These are phyloP conservation scores for Drosophila prosaltans DNA, from an alignment of 1,140 invertebrate species.

Conservation along the genomic window DNA sequence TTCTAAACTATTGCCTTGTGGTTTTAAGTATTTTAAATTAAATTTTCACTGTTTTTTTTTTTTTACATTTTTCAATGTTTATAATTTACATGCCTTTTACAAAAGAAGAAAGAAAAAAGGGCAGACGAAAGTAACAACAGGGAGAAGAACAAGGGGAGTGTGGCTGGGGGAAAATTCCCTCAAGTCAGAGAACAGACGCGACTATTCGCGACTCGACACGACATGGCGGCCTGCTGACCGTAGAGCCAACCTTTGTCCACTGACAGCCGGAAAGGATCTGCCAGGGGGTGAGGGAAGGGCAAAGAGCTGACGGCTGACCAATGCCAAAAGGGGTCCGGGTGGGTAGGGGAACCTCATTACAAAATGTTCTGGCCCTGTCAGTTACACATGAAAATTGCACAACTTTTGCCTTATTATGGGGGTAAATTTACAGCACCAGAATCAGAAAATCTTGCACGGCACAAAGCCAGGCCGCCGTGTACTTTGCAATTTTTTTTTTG, in stretches of 20 bases:
- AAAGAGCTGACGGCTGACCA: constrained; percentile 22
- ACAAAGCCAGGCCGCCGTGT: constrained; percentile 38
- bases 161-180: constrained; percentile 22
- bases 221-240: constrained; percentile 40
- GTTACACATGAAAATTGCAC: constrained; percentile 82
- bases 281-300: not conserved
- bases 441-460: constrained; percentile 27
- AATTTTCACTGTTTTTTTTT: constrained; percentile 32
- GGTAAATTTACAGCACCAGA: constrained; percentile 42
- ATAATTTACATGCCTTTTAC: constrained; percentile 53
- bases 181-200: constrained; percentile 36
- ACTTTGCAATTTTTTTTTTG: constrained; percentile 21
- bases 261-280: constrained; percentile 29
- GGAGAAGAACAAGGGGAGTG: not conserved
- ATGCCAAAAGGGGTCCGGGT: constrained; percentile 6
- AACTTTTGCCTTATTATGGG: constrained; percentile 78
- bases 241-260: constrained; percentile 58
- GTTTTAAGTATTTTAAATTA: constrained; percentile 34
- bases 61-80: constrained; percentile 68
- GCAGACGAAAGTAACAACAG: too few relatives aligned
- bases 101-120: not conserved
- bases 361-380: constrained; percentile 69
- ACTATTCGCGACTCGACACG: constrained; percentile 30
- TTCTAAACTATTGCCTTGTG: constrained; percentile 21
- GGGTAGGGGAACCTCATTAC: constrained; percentile 59